These are phyloP conservation scores for Pteromalus puparum DNA, from an alignment of 1,140 invertebrate species.

Conservation along the genomic window DNA sequence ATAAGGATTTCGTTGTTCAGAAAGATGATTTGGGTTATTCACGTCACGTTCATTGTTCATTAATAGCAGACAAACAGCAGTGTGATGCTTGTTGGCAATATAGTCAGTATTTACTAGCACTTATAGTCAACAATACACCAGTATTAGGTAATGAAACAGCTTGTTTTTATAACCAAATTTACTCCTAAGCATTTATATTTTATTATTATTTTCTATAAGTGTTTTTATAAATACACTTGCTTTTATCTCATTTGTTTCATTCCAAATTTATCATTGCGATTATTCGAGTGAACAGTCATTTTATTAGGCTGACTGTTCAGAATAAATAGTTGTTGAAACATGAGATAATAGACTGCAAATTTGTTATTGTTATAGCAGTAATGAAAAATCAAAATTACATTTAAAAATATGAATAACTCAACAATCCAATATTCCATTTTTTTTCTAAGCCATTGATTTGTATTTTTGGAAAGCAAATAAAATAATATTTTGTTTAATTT, in stretches of 20 bases:
- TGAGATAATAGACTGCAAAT: slow-evolving; percentile 27
- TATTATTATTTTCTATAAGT: background rate
- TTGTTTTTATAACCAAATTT: slow-evolving; percentile 30
- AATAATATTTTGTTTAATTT: no score
- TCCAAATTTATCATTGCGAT: background rate
- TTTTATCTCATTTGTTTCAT: background rate
- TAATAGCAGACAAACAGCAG: slow-evolving; percentile 40
- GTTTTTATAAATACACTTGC: background rate
- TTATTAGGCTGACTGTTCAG: background rate
- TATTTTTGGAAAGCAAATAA: no score
- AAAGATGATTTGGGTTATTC: slow-evolving; percentile 49
- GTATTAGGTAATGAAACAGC: slow-evolving; percentile 40
- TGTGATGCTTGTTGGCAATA: slow-evolving; percentile 47
- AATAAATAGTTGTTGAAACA: slow-evolving; percentile 9
- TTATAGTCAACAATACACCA: slow-evolving; percentile 31
- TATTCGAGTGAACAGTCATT: background rate
- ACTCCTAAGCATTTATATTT: background rate
- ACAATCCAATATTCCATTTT: background rate
- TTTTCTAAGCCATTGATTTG: background rate
- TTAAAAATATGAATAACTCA: background rate
- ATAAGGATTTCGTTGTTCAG: slow-evolving; percentile 39
- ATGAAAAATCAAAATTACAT: background rate
- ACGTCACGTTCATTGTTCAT: slow-evolving; percentile 43
- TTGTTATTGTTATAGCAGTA: background rate
- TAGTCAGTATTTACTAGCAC: slow-evolving; percentile 45